Evolutionary conservation across 2,797 vertebrate species (phyloP), one percentile per base, ranked within the genome.

Genomic region (Columba guinea): DNA sequence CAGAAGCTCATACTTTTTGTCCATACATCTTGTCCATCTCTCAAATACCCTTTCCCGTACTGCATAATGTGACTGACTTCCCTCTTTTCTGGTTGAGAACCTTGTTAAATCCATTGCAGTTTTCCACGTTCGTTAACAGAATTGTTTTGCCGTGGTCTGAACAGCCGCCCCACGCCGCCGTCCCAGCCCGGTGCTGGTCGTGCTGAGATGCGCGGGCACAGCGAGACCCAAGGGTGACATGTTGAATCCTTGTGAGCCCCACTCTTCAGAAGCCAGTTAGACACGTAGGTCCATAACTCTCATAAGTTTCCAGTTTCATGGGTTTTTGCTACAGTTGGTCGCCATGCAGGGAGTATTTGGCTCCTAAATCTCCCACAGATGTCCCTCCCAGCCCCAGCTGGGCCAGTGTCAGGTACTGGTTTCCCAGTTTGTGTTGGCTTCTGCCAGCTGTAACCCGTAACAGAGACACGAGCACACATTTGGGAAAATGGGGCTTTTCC

Each of bases 71-170:
- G 11, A 19, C 46, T 87, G 79, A 27, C 51, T 37, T 44, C 34
- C 67, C 39, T 86, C 52, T 68, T 35, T 91, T 69, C 75, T 84
- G 60, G 30, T 87, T 68, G 63, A 53, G 30, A 63, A 53, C 64
- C 53, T 49, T 85, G 58, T 76, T 65, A 34, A 35, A 26, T 51
- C 49, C 14, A 24, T 51, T 51, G 49, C 24, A 24, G 23, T 51
- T 51, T 51, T 51, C 13, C 49, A 14, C 49, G 6, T 26, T 26
- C 24, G 13, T 15, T 51, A 26, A 44, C n/a, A 27, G 69, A 64
- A 30, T 64, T 60, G 32, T 77, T 73, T 79, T 53, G 64, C 87
- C 59, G 41, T 70, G 85, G 21, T 48, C 58, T 48, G 62, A 35
- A 9, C 68, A 49, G 53, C 68, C 74, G 32, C 83, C 13, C 37